These are phyloP conservation scores for Dicyrtomina minuta DNA, from an alignment of 2,888 invertebrate species.

Conservation along the genomic window DNA sequence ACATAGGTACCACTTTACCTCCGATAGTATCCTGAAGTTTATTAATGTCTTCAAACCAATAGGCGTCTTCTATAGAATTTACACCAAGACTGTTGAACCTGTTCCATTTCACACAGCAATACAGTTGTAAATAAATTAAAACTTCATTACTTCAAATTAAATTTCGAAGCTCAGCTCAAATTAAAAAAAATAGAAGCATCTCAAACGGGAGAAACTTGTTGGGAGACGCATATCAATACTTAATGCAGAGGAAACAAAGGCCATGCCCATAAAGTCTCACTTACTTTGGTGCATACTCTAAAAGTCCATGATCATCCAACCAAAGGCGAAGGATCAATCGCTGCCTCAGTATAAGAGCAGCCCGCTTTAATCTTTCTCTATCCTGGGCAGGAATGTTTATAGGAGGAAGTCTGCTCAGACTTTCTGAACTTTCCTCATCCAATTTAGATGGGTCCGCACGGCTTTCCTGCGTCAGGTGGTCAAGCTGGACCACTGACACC, in stretches of 20 bases:
- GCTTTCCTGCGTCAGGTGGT: conserved; percentile 55
- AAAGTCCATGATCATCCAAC: conserved; percentile 62
- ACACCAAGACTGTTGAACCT: conserved; percentile 66
- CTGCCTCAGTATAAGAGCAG: conserved; percentile 78
- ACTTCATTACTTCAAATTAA: background rate
- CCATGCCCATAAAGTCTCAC: background rate
- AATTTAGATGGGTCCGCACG: conserved; percentile 22
- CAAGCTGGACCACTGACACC: conserved; percentile 76
- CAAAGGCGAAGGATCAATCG: conserved; percentile 81
- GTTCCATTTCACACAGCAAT: conserved; percentile 16
- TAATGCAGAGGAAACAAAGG: background rate
- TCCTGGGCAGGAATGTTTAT: conserved; percentile 81
- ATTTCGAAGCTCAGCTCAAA: background rate
- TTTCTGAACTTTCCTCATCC: conserved; percentile 13
- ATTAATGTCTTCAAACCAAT: conserved; percentile 78
- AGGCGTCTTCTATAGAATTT: conserved; percentile 82
- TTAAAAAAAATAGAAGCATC: too few species aligned
- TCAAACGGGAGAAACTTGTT: too few species aligned
- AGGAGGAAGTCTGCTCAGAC: conserved; percentile 55
- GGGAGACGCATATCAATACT: background rate
- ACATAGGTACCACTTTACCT: conserved; percentile 69
- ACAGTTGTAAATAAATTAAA: conserved; percentile 10
- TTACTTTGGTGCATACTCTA: conserved; percentile 58
- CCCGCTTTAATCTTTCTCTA: conserved; percentile 78
- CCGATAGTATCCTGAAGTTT: conserved; percentile 71